phyloP scores from a whole-genome alignment of 2,797 vertebrate genomes.

The Neostethus bicornis region DNA sequence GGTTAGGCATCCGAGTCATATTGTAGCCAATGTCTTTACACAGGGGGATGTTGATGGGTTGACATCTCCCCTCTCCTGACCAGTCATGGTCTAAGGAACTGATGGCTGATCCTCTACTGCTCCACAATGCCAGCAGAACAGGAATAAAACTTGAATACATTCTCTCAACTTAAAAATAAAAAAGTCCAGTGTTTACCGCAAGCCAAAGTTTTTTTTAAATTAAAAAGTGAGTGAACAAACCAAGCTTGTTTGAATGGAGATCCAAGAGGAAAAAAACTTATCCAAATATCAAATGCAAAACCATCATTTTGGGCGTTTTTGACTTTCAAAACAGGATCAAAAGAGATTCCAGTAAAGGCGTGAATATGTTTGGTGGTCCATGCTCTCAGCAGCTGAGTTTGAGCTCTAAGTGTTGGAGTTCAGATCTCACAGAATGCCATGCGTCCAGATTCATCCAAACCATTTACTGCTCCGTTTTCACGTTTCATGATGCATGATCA shows the following conservation, averaged over 20 bases:
- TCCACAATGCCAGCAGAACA: conserved; percentile 64
- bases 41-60: conserved; percentile 93
- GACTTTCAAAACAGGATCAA: conserved; percentile 21
- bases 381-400: conserved; percentile 43
- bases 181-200: conserved; percentile 24
- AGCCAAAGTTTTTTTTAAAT: conserved; percentile 29
- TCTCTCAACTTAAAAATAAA: conserved; percentile 20
- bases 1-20: conserved; percentile 96
- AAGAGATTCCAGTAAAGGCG: conserved; percentile 45
- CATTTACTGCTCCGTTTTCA: conserved; percentile 15
- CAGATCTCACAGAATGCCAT: background rate
- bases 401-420: conserved; percentile 18
- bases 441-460: conserved; percentile 24
- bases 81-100: conserved; percentile 92
- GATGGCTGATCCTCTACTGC: conserved; percentile 79
- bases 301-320: conserved; percentile 40
- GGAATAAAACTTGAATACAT: conserved; percentile 69
- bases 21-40: conserved; percentile 99
- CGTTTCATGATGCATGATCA: conserved; percentile 44
- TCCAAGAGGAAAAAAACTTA: conserved; percentile 47
- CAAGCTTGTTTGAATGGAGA: conserved; percentile 9
- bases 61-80: conserved; percentile 90
- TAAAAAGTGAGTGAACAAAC: conserved; percentile 33
- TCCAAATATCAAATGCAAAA: conserved; percentile 48
- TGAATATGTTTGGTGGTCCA: conserved; percentile 52